phyloP scores from a whole-genome alignment of 2,797 vertebrate species.

The Hylomyscus alleni region DNA sequence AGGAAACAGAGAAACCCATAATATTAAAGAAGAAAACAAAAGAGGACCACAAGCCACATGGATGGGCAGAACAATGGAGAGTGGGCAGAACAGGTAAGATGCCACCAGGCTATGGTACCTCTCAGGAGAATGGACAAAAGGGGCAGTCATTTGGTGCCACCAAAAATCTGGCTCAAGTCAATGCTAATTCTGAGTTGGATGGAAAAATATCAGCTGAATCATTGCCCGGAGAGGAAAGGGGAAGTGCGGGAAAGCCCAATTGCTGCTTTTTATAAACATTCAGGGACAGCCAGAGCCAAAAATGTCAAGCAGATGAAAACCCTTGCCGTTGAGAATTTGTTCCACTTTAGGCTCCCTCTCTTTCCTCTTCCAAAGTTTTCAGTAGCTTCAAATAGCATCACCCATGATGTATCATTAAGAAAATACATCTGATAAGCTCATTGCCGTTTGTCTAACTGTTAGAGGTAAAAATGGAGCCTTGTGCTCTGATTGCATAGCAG shows the following conservation, averaged over 20 bases:
- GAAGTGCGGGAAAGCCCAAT: background rate
- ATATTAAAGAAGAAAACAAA: conserved; percentile 2
- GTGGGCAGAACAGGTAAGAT: background rate
- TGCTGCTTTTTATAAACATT: conserved; percentile 17
- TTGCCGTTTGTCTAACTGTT: background rate
- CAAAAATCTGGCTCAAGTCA: background rate
- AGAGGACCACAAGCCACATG: background rate
- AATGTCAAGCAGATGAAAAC: background rate
- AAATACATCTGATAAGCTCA: background rate
- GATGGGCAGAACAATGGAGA: background rate
- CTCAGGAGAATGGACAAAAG: background rate
- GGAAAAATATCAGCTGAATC: background rate
- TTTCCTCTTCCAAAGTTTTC: background rate
- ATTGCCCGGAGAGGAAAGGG: background rate
- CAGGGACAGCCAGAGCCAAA: background rate
- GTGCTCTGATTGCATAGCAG: background rate
- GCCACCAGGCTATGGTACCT: background rate
- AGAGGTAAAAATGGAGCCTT: background rate
- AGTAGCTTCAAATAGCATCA: background rate
- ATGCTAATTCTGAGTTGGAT: conserved; percentile 21
- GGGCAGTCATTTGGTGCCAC: background rate
- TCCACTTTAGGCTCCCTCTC: background rate
- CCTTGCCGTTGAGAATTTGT: background rate
- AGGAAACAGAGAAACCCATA: background rate
- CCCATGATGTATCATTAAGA: background rate